Conservation (phyloP, 2,113 vertebrate genomes). For the Calidris pugnax region DNA sequence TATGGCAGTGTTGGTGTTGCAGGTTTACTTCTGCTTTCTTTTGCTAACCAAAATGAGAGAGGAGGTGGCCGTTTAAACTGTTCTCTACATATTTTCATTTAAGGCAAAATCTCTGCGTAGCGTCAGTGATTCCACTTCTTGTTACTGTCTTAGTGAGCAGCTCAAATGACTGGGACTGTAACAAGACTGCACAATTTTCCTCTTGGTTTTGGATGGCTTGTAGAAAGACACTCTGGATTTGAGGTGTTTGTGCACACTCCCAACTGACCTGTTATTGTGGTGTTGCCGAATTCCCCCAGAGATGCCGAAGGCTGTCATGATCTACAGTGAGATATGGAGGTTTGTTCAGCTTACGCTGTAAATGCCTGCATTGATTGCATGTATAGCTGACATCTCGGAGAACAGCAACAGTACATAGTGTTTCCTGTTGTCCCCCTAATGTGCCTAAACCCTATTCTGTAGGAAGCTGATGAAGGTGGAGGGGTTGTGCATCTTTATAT, state of each 20-base stretch:
- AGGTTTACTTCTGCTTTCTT: background rate
- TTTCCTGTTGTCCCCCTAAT: background rate
- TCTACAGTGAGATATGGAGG: background rate
- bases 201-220: background rate
- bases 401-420: background rate
- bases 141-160: background rate
- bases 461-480: background rate
- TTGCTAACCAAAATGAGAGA: background rate
- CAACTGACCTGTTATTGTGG: background rate
- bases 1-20: background rate
- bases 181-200: background rate
- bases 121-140: background rate
- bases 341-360: background rate
- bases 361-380: background rate
- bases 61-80: background rate
- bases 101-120: background rate
- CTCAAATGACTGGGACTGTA: background rate
- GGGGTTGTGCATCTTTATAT: background rate
- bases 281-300: background rate
- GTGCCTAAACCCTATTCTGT: background rate
- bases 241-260: background rate
- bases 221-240: background rate
- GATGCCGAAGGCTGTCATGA: background rate
- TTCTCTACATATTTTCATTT: background rate
- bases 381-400: background rate